Percentiles rank a stretch among this genome's conserved stretches.
These are phyloP conservation scores for Hyposmocoma kahamanoa DNA, from an alignment of 1,140 invertebrate species.

Conservation along the genomic window DNA sequence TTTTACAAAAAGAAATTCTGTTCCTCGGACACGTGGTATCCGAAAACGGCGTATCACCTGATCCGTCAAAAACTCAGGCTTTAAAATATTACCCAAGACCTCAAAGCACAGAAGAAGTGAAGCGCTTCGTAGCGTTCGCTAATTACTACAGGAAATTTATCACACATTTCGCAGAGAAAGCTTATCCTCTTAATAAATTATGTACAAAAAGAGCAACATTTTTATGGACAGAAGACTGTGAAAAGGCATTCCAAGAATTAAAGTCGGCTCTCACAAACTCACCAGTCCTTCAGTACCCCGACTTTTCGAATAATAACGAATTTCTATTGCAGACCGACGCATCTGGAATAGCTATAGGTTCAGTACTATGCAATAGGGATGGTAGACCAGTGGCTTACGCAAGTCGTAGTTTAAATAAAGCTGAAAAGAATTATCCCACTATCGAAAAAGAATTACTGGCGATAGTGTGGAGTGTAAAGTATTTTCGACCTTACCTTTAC, in stretches of 20 bases:
- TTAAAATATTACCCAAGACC: slow-evolving; percentile 50
- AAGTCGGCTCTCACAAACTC: slow-evolving; percentile 19
- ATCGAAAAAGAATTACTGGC: slow-evolving; percentile 72
- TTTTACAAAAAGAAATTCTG: slow-evolving; percentile 51
- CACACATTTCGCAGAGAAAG: slow-evolving; percentile 42
- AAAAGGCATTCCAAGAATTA: slow-evolving; percentile 34
- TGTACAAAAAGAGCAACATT: slow-evolving; percentile 42
- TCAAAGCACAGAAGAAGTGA: slow-evolving; percentile 46
- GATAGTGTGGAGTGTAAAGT: slow-evolving; percentile 61
- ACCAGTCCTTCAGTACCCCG: slow-evolving; percentile 30
- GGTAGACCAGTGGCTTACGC: slow-evolving; percentile 48
- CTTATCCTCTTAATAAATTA: slow-evolving; percentile 25
- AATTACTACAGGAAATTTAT: slow-evolving; percentile 65
- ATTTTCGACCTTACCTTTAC: slow-evolving; percentile 60
- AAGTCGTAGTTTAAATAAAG: slow-evolving; percentile 47
- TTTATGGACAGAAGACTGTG: slow-evolving; percentile 21
- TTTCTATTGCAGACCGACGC: slow-evolving; percentile 50
- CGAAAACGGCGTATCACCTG: slow-evolving; percentile 49
- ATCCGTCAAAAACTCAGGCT: slow-evolving; percentile 50
- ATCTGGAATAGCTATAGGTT: slow-evolving; percentile 31
- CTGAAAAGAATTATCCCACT: slow-evolving; percentile 53
- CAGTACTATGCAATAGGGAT: slow-evolving; percentile 42
- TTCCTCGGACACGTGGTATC: slow-evolving; percentile 62
- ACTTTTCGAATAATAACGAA: slow-evolving; percentile 25
- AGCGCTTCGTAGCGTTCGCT: slow-evolving; percentile 58